Conservation (phyloP, 2,888 invertebrate species). For the Orgyia antiqua region DNA sequence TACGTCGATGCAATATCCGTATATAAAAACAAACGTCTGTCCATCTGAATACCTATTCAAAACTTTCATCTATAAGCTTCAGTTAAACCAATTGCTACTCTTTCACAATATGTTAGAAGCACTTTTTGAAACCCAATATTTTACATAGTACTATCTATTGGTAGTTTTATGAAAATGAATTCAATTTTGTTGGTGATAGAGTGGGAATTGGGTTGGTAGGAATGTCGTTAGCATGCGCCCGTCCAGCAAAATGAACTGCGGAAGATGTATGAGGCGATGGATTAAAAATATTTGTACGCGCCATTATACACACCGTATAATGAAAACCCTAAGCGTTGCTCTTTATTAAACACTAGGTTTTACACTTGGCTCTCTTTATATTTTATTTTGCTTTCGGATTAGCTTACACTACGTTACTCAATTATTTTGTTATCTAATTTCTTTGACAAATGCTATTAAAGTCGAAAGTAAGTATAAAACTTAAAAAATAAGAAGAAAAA, state of each 20-base stretch:
- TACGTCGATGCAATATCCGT: conserved; percentile 54
- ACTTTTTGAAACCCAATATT: conserved; percentile 18
- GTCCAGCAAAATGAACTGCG: conserved; percentile 72
- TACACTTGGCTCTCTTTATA: conserved; percentile 12
- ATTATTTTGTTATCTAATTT: too few species aligned
- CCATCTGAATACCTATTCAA: conserved; percentile 52
- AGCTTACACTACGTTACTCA: too few species aligned
- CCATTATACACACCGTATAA: conserved; percentile 76
- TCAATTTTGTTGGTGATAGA: conserved; percentile 14
- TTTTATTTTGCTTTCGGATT: too few species aligned
- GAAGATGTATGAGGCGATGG: conserved; percentile 74
- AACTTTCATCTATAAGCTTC: conserved; percentile 35
- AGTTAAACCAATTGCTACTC: conserved; percentile 22
- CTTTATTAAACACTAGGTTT: conserved; percentile 60
- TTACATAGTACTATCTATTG: conserved; percentile 3
- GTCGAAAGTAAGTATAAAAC: too few species aligned
- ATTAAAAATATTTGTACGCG: conserved; percentile 77
- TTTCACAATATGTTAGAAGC: accelerated
- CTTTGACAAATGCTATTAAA: too few species aligned
- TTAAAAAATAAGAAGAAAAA: too few species aligned
- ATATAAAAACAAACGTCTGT: conserved; percentile 51
- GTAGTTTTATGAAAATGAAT: conserved; percentile 16
- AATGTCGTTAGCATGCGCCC: conserved; percentile 47
- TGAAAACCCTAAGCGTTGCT: conserved; percentile 68
- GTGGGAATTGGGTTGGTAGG: conserved; percentile 23